Evolutionary conservation across 2,113 vertebrate species (phyloP).

Genomic region (Etheostoma spectabile): DNA sequence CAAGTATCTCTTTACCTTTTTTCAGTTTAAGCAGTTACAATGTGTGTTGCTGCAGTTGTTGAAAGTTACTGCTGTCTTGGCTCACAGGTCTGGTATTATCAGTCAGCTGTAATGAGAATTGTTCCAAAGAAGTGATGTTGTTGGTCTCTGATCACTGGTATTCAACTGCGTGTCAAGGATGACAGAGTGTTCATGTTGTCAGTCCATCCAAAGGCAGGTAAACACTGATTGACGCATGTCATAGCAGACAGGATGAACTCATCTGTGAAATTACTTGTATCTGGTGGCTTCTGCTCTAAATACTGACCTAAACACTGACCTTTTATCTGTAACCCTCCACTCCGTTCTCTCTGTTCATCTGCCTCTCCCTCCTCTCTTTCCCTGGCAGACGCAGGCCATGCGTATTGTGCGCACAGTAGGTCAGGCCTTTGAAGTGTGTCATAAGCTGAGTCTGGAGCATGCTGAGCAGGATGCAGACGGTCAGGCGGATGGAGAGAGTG

Average conservation of each 20-base stretch:
- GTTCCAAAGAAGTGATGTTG: neutral
- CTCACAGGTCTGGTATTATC: neutral
- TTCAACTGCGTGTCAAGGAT: neutral
- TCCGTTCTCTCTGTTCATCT: neutral
- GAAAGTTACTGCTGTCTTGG: neutral
- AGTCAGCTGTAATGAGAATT: slow-evolving; percentile 13
- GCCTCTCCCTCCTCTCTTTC: neutral
- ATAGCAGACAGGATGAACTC: neutral
- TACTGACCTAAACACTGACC: neutral
- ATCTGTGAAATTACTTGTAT: neutral
- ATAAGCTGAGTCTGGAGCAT: slow-evolving; percentile 90
- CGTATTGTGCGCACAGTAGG: slow-evolving; percentile 88
- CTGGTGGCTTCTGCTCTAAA: neutral
- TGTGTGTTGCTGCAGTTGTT: neutral
- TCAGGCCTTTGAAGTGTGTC: slow-evolving; percentile 91
- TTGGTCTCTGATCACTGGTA: neutral
- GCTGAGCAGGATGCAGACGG: slow-evolving; percentile 85
- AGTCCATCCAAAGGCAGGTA: neutral
- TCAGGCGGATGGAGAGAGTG: slow-evolving; percentile 83
- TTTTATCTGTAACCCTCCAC: neutral
- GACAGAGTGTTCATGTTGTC: neutral
- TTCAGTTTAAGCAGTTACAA: neutral
- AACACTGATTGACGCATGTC: neutral
- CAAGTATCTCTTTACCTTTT: slow-evolving; percentile 15
- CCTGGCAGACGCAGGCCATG: slow-evolving; percentile 87